Evolutionary conservation across 2,113 vertebrate genomes (phyloP).

Genomic region (Centropus bengalensis): DNA sequence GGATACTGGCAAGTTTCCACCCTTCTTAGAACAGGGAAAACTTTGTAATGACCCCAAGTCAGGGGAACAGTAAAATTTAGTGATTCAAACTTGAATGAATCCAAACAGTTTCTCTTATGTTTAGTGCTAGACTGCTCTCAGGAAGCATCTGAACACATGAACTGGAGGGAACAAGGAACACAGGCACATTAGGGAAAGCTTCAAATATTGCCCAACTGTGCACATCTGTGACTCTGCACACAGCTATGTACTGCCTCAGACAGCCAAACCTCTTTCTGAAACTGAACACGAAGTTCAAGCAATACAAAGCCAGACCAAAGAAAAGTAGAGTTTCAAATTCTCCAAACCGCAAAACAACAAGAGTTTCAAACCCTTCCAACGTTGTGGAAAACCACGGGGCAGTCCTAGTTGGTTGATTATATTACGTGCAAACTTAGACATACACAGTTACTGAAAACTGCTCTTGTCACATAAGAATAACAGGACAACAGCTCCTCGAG

Average conservation of each 20-base stretch:
- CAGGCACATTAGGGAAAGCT: slow-evolving; percentile 5
- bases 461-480: not conserved
- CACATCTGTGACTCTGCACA: not conserved
- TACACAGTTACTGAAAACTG: not conserved
- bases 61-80: not conserved
- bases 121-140: not conserved
- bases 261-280: not conserved
- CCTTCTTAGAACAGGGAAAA: not conserved
- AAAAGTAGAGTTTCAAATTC: not conserved
- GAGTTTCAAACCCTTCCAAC: not conserved
- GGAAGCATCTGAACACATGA: not conserved
- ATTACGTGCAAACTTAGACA: not conserved
- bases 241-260: not conserved
- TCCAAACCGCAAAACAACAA: not conserved
- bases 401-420: not conserved
- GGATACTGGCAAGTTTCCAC: not conserved
- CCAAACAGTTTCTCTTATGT: not conserved
- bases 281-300: not conserved
- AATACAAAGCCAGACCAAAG: not conserved
- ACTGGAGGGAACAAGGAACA: not conserved
- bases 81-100: not conserved
- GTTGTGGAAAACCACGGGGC: fast-evolving
- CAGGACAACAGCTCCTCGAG: not conserved
- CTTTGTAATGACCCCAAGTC: not conserved
- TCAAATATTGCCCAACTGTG: not conserved